phyloP scores from a whole-genome alignment of 2,113 vertebrate genomes.

The Cyanocitta stelleri region DNA sequence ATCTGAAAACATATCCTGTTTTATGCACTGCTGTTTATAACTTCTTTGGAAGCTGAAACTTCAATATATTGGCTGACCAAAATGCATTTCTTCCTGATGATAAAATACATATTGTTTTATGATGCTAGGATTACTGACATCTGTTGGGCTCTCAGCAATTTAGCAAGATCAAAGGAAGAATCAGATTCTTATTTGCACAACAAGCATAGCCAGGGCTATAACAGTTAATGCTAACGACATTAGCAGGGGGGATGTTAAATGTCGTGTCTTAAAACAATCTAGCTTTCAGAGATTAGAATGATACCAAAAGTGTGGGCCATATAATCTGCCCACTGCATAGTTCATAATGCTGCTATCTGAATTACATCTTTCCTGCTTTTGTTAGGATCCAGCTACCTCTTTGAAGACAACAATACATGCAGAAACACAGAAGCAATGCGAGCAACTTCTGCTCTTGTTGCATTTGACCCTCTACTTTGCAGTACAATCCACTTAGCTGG shows the following conservation, averaged over 20 bases:
- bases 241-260: not conserved
- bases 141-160: not conserved
- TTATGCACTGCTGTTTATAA: not conserved
- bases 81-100: not conserved
- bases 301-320: not conserved
- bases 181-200: not conserved
- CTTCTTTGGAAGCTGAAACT: not conserved
- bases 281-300: not conserved
- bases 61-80: not conserved
- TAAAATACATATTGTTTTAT: not conserved
- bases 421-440: not conserved
- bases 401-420: not conserved
- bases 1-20: not conserved
- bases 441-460: not conserved
- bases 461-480: not conserved
- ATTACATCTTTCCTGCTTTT: not conserved
- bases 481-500: not conserved
- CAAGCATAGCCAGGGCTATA: not conserved
- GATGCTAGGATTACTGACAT: not conserved
- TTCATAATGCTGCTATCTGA: not conserved
- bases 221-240: not conserved
- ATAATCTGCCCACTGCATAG: not conserved
- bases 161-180: not conserved
- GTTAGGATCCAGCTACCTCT: not conserved
- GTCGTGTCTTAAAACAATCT: not conserved